These are phyloP conservation scores for Oreocharis arfaki DNA, from an alignment of 2,113 vertebrate species.

Conservation along the genomic window DNA sequence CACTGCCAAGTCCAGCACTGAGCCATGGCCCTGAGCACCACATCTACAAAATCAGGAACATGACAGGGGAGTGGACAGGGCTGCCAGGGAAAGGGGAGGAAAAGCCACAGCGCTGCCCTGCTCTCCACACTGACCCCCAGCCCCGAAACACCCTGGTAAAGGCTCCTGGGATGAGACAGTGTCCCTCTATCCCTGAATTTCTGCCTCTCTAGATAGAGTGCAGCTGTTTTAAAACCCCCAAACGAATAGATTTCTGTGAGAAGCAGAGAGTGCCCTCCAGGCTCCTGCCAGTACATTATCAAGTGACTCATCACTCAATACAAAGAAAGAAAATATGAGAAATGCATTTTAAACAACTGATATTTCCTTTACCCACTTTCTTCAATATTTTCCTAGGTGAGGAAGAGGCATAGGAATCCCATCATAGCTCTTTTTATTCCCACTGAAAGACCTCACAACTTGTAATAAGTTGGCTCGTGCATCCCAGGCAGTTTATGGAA, in stretches of 20 bases:
- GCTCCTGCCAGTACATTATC: background rate
- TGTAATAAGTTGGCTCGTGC: background rate
- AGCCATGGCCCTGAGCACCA: background rate
- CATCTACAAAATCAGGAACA: rapidly evolving
- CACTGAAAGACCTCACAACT: background rate
- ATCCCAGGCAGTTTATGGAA: background rate
- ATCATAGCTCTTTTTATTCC: background rate
- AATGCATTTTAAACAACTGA: background rate
- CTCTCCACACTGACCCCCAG: background rate
- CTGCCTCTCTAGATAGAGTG: background rate
- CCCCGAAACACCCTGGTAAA: background rate
- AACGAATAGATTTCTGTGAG: background rate
- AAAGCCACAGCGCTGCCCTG: background rate
- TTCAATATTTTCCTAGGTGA: background rate
- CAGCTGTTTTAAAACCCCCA: background rate
- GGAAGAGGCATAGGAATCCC: background rate
- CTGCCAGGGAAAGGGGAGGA: background rate
- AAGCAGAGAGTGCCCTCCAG: background rate
- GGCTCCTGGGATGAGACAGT: background rate
- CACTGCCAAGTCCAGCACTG: background rate
- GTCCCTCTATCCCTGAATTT: background rate
- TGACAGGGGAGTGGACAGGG: background rate
- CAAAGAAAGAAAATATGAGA: background rate
- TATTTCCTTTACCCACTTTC: background rate
- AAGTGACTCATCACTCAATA: background rate